phyloP scores from a whole-genome alignment of 2,113 vertebrate genomes.

The Uropsilus gracilis region DNA sequence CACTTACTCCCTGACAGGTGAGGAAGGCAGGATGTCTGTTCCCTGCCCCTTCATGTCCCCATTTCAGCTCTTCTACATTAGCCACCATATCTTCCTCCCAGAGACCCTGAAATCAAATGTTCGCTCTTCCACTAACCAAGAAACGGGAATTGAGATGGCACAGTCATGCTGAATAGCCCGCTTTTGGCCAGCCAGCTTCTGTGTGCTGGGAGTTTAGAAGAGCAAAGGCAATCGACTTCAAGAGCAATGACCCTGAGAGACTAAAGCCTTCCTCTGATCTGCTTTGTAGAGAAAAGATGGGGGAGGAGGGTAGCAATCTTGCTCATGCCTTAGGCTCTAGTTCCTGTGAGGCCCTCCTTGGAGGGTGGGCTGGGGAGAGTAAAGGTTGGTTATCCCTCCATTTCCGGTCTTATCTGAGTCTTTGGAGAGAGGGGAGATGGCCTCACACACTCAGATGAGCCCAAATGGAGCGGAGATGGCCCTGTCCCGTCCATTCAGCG shows the following conservation, averaged over 20 bases:
- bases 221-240: neutral
- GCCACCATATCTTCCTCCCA: neutral
- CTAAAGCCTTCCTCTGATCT: neutral
- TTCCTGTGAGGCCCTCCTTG: conserved; percentile 67
- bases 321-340: conserved; percentile 67
- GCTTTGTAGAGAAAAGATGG: neutral
- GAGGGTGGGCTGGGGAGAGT: conserved; percentile 24
- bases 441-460: neutral
- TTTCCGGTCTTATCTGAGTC: conserved; percentile 53
- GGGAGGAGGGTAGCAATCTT: conserved; percentile 28
- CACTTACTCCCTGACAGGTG: neutral
- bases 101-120: neutral
- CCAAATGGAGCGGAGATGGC: neutral
- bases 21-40: neutral
- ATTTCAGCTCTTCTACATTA: neutral
- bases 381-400: conserved; percentile 59
- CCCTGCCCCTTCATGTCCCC: neutral
- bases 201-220: neutral
- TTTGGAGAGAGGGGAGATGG: neutral
- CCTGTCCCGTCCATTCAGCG: neutral
- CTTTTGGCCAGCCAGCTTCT: conserved; percentile 8
- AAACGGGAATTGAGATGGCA: neutral
- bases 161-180: neutral
- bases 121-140: neutral
- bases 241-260: neutral